These are phyloP conservation scores for Drosophila pachea DNA, from an alignment of 1,140 invertebrate species.

Conservation along the genomic window DNA sequence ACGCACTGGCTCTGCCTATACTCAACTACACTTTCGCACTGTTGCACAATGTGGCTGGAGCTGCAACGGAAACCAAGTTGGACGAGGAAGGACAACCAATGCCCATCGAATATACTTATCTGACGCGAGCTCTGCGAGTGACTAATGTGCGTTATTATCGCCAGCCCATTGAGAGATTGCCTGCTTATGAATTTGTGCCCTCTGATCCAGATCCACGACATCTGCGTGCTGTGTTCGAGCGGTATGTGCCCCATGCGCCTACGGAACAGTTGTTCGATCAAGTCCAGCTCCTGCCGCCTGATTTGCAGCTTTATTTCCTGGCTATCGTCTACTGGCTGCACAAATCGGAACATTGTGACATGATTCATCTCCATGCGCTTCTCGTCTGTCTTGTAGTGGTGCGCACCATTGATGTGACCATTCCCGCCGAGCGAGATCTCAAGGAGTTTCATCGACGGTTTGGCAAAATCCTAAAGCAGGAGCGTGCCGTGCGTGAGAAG, in stretches of 20 bases:
- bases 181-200: slow-evolving; percentile 46
- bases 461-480: slow-evolving; percentile 63
- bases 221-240: slow-evolving; percentile 73
- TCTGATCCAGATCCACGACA: slow-evolving; percentile 51
- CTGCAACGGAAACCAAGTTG: slow-evolving; percentile 12
- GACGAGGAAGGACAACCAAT: slow-evolving; percentile 37
- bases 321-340: slow-evolving; percentile 84
- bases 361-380: slow-evolving; percentile 82
- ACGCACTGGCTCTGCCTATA: slow-evolving; percentile 82
- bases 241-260: slow-evolving; percentile 56
- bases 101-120: slow-evolving; percentile 65
- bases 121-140: slow-evolving; percentile 71
- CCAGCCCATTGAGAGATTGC: slow-evolving; percentile 44
- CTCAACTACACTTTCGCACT: slow-evolving; percentile 84
- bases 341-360: slow-evolving; percentile 80
- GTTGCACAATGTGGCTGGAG: slow-evolving; percentile 78
- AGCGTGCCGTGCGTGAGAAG: slow-evolving; percentile 56
- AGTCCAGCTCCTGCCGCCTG: slow-evolving; percentile 80
- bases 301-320: slow-evolving; percentile 83
- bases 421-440: slow-evolving; percentile 80
- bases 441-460: slow-evolving; percentile 78
- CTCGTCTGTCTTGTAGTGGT: slow-evolving; percentile 83
- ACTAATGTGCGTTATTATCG: slow-evolving; percentile 60
- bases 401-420: slow-evolving; percentile 82
- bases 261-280: slow-evolving; percentile 57